These are phyloP conservation scores for Microdon myrmicae DNA, from an alignment of 2,888 invertebrate species.

Conservation along the genomic window DNA sequence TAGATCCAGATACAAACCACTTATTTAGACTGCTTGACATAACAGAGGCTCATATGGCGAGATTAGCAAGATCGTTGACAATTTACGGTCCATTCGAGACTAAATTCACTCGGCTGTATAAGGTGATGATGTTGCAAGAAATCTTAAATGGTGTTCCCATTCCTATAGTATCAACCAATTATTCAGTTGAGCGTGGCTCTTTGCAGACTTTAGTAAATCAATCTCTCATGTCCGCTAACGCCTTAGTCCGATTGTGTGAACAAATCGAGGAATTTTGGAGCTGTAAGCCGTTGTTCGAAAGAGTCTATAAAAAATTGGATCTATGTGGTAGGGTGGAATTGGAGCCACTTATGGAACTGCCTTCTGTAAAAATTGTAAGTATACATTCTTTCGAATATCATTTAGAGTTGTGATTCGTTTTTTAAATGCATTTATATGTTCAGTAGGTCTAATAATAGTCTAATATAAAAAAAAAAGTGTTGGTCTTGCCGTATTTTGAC, in stretches of 20 bases:
- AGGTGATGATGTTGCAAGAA: constrained; percentile 86
- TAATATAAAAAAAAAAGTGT: too few relatives aligned
- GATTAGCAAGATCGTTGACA: constrained; percentile 75
- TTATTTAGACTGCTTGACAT: constrained; percentile 82
- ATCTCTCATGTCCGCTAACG: constrained; percentile 78
- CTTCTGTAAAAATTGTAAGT: constrained; percentile 83
- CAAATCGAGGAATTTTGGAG: constrained; percentile 85
- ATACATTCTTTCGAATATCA: not conserved
- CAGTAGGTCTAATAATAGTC: too few relatives aligned
- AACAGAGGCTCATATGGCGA: constrained; percentile 77
- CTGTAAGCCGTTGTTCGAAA: constrained; percentile 78
- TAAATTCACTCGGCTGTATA: constrained; percentile 79
- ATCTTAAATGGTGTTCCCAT: constrained; percentile 77
- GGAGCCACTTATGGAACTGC: constrained; percentile 85
- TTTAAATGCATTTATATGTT: too few relatives aligned
- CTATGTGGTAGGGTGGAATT: constrained; percentile 86
- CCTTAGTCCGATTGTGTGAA: constrained; percentile 83
- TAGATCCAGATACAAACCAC: constrained; percentile 74
- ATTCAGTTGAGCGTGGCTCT: constrained; percentile 78
- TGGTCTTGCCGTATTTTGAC: too few relatives aligned
- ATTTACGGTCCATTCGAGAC: constrained; percentile 68
- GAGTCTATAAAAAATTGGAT: constrained; percentile 79
- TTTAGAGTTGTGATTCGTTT: not conserved
- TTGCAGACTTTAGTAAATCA: constrained; percentile 81
- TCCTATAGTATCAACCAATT: constrained; percentile 77